Evolutionary conservation across 2,888 invertebrate species (phyloP).

Genomic region (Trichopria drosophilae): DNA sequence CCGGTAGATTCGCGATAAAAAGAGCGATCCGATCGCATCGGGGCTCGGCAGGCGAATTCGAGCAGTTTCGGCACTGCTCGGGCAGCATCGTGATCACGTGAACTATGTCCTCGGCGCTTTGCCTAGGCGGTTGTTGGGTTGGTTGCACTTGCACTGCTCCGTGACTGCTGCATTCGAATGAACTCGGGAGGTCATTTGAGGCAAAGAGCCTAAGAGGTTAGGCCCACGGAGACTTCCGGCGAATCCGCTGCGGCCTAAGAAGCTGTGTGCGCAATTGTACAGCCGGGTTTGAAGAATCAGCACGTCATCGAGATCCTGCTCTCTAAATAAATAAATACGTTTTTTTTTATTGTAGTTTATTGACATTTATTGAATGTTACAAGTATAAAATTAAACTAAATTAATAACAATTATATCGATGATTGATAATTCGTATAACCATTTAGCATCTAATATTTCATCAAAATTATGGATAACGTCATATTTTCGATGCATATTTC

Average conservation of each 20-base stretch:
- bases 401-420: conserved; percentile 1
- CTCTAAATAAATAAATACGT: conserved; percentile 53
- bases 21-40: conserved; percentile 5
- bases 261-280: conserved; percentile 65
- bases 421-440: no score
- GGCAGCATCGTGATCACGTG: no score
- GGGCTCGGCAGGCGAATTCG: background rate
- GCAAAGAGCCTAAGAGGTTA: conserved; percentile 53
- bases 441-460: no score
- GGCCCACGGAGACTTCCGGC: conserved; percentile 54
- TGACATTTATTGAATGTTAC: background rate
- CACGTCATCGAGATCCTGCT: conserved; percentile 74
- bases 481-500: no score
- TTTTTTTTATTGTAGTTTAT: conserved; percentile 1
- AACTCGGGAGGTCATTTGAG: conserved; percentile 56
- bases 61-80: background rate
- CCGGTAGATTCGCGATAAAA: no score
- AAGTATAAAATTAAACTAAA: background rate
- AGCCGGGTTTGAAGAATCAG: conserved; percentile 65
- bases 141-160: conserved; percentile 55
- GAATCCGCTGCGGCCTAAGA: conserved; percentile 64
- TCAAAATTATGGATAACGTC: background rate
- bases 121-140: conserved; percentile 45
- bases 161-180: conserved; percentile 51
- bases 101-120: conserved; percentile 50